These are phyloP conservation scores for Musca domestica DNA, from an alignment of 1,140 invertebrate species.

Conservation along the genomic window DNA sequence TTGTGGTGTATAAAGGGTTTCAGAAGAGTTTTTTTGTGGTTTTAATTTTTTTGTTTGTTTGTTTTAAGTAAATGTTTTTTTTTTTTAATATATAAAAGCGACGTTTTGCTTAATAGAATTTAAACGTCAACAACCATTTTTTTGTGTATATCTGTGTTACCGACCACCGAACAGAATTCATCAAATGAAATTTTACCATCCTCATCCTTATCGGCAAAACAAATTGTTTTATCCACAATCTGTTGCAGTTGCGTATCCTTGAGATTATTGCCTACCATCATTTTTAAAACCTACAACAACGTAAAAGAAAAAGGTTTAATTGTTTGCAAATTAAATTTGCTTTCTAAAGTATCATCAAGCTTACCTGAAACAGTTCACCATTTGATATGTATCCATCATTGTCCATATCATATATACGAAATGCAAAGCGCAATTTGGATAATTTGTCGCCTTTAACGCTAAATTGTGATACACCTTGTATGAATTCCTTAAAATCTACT, in stretches of 20 bases:
- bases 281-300: conserved; percentile 85
- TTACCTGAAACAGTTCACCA: conserved; percentile 92
- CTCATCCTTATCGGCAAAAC: conserved; percentile 94
- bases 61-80: too few species aligned
- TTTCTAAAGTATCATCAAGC: neutral
- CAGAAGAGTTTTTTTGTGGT: neutral
- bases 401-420: conserved; percentile 99
- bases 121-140: conserved; percentile 99
- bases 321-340: neutral
- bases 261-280: conserved; percentile 98
- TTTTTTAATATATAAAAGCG: too few species aligned
- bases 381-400: conserved; percentile 99
- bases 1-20: neutral
- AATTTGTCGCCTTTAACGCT: conserved; percentile 99
- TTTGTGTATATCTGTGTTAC: conserved; percentile 98
- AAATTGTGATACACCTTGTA: conserved; percentile 98
- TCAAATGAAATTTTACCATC: conserved; percentile 96
- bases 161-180: conserved; percentile 92
- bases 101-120: conserved; percentile 35
- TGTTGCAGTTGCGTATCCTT: conserved; percentile 95
- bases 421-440: conserved; percentile 96
- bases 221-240: conserved; percentile 94
- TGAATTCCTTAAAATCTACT: conserved; percentile 86
- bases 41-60: too few species aligned
- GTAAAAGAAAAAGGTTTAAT: neutral